These are phyloP conservation scores for Celastrina argiolus DNA, from an alignment of 2,888 invertebrate genomes.

Conservation along the genomic window DNA sequence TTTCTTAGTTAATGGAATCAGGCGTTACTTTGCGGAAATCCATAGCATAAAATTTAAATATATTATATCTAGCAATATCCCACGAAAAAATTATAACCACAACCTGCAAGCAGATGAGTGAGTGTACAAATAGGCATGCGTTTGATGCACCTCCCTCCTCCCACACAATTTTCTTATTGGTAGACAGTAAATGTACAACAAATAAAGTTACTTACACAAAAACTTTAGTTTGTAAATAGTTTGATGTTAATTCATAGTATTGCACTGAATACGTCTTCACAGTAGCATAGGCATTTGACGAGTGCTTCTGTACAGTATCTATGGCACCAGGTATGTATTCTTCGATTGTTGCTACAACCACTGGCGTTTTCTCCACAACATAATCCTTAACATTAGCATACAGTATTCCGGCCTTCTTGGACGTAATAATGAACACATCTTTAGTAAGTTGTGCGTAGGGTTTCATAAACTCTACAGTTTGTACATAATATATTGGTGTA, in stretches of 20 bases:
- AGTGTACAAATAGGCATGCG: too few relatives aligned
- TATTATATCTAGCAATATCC: too few relatives aligned
- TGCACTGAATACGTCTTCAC: conserved; percentile 68
- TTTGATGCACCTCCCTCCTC: too few relatives aligned
- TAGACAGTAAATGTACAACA: background rate
- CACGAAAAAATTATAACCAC: too few relatives aligned
- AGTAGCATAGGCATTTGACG: conserved; percentile 58
- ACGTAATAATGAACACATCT: conserved; percentile 75
- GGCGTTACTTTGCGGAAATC: too few relatives aligned
- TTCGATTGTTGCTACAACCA: conserved; percentile 75
- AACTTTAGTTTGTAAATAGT: conserved; percentile 84
- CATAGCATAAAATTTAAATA: too few relatives aligned
- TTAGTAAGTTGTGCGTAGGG: conserved; percentile 80
- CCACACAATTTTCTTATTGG: too few relatives aligned
- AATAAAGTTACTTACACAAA: conserved; percentile 83
- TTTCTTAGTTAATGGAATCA: too few relatives aligned
- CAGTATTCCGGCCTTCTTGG: conserved; percentile 70
- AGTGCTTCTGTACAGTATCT: conserved; percentile 77
- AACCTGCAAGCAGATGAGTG: too few relatives aligned
- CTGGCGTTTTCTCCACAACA: conserved; percentile 68
- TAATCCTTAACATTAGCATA: conserved; percentile 72
- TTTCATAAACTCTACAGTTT: conserved; percentile 71
- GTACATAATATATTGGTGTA: conserved; percentile 81
- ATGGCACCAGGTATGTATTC: conserved; percentile 85
- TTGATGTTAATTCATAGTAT: conserved; percentile 71